phyloP scores from a whole-genome alignment of 1,140 invertebrate genomes.

The Papilio polytes region DNA sequence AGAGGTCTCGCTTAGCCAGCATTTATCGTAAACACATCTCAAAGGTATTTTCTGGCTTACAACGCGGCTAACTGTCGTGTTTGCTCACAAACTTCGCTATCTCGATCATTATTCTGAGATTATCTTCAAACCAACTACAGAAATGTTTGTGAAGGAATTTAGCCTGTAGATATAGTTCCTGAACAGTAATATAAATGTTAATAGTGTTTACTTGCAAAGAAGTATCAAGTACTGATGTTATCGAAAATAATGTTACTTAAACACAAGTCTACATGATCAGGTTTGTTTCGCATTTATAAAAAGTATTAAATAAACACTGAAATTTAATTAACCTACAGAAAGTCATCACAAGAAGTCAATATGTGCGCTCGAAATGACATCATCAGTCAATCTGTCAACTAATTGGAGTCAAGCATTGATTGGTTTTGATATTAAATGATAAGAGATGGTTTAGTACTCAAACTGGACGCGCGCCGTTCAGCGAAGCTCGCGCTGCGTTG shows the following conservation, averaged over 20 bases:
- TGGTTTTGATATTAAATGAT: conserved; percentile 12
- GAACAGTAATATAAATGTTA: too few relatives aligned
- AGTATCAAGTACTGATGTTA: too few relatives aligned
- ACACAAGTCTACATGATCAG: too few relatives aligned
- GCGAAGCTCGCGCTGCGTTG: neutral
- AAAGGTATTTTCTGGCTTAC: neutral
- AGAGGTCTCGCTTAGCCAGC: conserved; percentile 2
- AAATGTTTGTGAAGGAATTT: neutral
- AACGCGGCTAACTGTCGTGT: neutral
- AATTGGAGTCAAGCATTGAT: neutral
- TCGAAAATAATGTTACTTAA: too few relatives aligned
- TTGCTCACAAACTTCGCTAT: neutral
- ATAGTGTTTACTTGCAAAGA: too few relatives aligned
- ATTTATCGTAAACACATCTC: conserved; percentile 6
- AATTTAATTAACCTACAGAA: neutral
- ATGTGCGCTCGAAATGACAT: neutral
- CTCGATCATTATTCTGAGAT: neutral
- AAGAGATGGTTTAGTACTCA: conserved; percentile 17
- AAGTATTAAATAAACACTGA: too few relatives aligned
- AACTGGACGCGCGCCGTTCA: neutral
- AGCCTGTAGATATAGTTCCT: neutral
- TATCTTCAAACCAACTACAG: neutral
- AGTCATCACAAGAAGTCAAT: neutral
- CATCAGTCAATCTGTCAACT: conserved; percentile 5
- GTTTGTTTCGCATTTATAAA: too few relatives aligned